phyloP scores from a whole-genome alignment of 2,888 invertebrate genomes.

The Acronicta alni region DNA sequence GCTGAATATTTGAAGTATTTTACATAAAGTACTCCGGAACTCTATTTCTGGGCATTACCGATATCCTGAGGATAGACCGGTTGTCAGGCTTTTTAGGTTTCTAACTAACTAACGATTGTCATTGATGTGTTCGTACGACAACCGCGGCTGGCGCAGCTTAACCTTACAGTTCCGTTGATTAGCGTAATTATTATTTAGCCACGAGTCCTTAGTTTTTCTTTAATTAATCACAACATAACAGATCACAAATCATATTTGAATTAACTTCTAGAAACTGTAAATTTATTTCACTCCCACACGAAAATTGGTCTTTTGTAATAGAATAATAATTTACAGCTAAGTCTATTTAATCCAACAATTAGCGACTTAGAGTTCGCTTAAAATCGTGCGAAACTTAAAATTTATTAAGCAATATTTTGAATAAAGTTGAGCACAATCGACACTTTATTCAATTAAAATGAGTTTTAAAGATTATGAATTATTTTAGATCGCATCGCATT shows the following conservation, averaged over 20 bases:
- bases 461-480: slow-evolving; percentile 31
- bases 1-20: too few species aligned
- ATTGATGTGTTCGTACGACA: too few species aligned
- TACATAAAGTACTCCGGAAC: too few species aligned
- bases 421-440: slow-evolving; percentile 41
- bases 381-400: slow-evolving; percentile 33
- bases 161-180: too few species aligned
- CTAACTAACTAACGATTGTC: too few species aligned
- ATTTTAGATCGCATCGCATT: slow-evolving; percentile 18
- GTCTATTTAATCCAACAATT: slow-evolving; percentile 17
- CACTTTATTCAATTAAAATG: slow-evolving; percentile 40
- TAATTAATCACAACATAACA: too few species aligned
- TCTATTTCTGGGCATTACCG: too few species aligned
- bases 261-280: not conserved
- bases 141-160: too few species aligned
- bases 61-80: too few species aligned
- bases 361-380: slow-evolving; percentile 25
- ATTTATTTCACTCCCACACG: slow-evolving; percentile 1
- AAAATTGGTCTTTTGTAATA: slow-evolving; percentile 1
- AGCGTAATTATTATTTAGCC: too few species aligned
- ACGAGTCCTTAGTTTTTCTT: too few species aligned
- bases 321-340: slow-evolving; percentile 15
- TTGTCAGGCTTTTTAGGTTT: too few species aligned
- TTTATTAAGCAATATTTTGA: slow-evolving; percentile 39
- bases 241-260: not conserved